Base-by-base conservation (phyloP, 2,797 vertebrate species). In the Lagodon rhomboides region DNA sequence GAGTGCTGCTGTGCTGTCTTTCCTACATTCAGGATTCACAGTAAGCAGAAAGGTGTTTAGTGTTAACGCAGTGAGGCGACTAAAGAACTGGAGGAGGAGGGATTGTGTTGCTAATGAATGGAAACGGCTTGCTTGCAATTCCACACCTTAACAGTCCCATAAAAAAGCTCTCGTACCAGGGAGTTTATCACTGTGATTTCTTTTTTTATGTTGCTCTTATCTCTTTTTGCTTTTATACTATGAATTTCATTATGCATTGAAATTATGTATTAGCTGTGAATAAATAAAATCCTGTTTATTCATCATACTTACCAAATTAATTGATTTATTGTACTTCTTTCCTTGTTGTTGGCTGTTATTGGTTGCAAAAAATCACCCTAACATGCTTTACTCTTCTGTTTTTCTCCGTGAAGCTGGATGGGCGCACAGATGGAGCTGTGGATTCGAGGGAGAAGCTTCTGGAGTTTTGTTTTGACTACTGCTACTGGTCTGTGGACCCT, bases 381-480 rank as follows among this genome's bases (percentile, higher is more conserved):
- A 47, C 68, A 9, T 63, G 23, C 46, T 25, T 82, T 50, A 2
- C 13, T 53, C 18, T 61, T 78, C 6, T 73, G 44, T 85, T 50
- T 77, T 72, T 38, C 25, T 87, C 49, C 20, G 16, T 80, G 18
- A 81, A 99, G 98, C 91, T 96, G 92, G 96, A 98, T 43, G 95
- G 89, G 64, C 97, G 95, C 60, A 81, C 95, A 63, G 96, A 97
- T 16, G 94, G 86, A 38, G 88, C 90, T 8, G 95, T 95, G 27
- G 97, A 98, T 87, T 96, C 96, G 0, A 96, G 97, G 87, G 98
- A 98, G 88, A 98, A 96, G 91, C 83, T 96, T 58, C 88, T 96
- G 81, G 97, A 98, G 82, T 99, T 98, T 85, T 95, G 95, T 76
- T 99, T 99, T 92, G 98, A 99, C 93, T 99, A 98, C 89, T 98